Percentiles rank a stretch among this genome's conserved stretches.
Conservation (phyloP, 1,140 invertebrate species). For the Stegodyphus dumicola region DNA sequence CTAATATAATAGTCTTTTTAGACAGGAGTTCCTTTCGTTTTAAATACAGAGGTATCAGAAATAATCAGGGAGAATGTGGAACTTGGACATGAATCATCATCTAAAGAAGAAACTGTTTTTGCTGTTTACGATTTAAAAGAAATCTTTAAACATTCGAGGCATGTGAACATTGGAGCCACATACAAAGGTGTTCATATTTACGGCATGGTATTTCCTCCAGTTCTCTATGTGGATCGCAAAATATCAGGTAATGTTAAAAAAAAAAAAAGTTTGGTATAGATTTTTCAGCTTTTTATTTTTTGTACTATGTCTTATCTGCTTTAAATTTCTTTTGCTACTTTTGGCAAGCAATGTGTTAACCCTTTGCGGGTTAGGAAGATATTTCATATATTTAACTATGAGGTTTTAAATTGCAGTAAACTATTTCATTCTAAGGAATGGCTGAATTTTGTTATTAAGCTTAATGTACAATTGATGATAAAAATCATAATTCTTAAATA, state of each 20-base stretch:
- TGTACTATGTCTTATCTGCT: no score
- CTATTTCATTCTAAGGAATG: no score
- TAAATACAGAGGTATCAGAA: slow-evolving; percentile 66
- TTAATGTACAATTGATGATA: no score
- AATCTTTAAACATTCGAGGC: slow-evolving; percentile 67
- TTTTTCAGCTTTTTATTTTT: no score
- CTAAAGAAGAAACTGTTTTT: slow-evolving; percentile 72
- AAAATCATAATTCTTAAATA: no score
- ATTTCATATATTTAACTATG: no score
- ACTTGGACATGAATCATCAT: slow-evolving; percentile 72
- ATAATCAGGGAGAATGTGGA: slow-evolving; percentile 72
- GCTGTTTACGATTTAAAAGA: slow-evolving; percentile 76
- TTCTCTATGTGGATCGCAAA: slow-evolving; percentile 83
- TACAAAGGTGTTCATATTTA: slow-evolving; percentile 70
- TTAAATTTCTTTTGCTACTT: no score
- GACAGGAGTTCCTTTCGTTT: slow-evolving; percentile 29
- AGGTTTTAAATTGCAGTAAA: no score
- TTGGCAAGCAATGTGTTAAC: no score
- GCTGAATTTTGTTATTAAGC: no score
- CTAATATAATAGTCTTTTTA: background rate
- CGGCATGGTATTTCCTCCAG: slow-evolving; percentile 75
- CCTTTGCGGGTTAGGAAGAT: no score
- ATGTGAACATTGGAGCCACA: slow-evolving; percentile 77
- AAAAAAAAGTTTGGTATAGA: no score
- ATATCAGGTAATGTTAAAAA: slow-evolving; percentile 74